Evolutionary conservation across 2,113 vertebrate species (phyloP).

Genomic region (Glareola pratincola): DNA sequence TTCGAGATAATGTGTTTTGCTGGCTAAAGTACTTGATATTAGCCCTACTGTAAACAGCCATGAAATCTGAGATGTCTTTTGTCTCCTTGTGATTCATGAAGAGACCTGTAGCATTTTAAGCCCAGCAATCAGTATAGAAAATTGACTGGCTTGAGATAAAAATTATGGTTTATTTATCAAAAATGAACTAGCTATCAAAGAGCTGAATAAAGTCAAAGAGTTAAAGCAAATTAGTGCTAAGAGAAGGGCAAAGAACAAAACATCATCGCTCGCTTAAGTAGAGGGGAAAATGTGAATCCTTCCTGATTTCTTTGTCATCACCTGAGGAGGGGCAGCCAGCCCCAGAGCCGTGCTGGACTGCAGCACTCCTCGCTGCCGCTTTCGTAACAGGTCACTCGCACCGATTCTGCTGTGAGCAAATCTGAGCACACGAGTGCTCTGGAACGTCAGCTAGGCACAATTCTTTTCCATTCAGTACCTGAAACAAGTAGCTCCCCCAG

Average conservation of each 20-base stretch:
- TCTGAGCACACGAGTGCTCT: neutral
- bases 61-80: constrained; percentile 32
- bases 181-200: neutral
- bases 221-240: neutral
- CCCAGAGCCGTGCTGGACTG: neutral
- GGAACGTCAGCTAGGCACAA: neutral
- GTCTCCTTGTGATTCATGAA: neutral
- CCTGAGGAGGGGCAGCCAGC: neutral
- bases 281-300: neutral
- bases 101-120: neutral
- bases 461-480: neutral
- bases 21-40: constrained; percentile 27
- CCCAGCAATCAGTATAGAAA: neutral
- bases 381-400: neutral
- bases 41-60: neutral
- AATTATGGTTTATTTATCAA: neutral
- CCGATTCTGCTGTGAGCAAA: neutral
- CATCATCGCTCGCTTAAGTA: accelerated
- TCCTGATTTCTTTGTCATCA: neutral
- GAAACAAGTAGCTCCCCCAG: neutral
- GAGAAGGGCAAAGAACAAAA: neutral
- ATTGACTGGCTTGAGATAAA: neutral
- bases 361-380: neutral
- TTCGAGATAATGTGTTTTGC: constrained; percentile 34
- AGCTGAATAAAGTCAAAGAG: neutral